These are phyloP conservation scores for Ridgeia piscesae DNA, from an alignment of 1,140 invertebrate genomes.

Conservation along the genomic window DNA sequence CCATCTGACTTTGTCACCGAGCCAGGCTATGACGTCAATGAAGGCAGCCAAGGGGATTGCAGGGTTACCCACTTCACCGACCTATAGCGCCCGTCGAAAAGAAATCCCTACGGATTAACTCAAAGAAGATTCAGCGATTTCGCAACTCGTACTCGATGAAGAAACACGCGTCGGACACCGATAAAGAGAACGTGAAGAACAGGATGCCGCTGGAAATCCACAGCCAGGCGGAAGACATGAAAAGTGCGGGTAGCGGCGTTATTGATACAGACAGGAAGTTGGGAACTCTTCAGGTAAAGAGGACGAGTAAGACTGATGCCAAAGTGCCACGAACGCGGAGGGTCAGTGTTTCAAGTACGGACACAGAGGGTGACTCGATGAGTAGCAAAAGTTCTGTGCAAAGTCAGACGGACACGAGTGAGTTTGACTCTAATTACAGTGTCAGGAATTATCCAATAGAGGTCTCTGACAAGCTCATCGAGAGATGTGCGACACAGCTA, in stretches of 20 bases:
- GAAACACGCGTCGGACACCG: neutral
- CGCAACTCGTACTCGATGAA: neutral
- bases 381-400: neutral
- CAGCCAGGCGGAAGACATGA: neutral
- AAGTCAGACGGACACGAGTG: neutral
- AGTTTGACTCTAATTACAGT: conserved; percentile 27
- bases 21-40: conserved; percentile 18
- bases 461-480: conserved; percentile 46
- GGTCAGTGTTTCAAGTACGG: neutral
- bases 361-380: neutral
- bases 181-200: neutral
- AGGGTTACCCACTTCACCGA: neutral
- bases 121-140: conserved; percentile 5
- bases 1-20: conserved; percentile 23
- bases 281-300: conserved; percentile 15
- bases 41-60: neutral
- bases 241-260: neutral
- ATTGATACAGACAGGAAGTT: neutral
- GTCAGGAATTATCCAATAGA: conserved; percentile 47
- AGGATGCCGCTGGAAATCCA: neutral
- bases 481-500: conserved; percentile 49
- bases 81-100: neutral
- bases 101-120: neutral
- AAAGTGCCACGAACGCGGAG: neutral
- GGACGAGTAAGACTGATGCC: neutral